Evolutionary conservation across 1,140 invertebrate species (phyloP).

Genomic region (Phymorhynchus buccinoides): DNA sequence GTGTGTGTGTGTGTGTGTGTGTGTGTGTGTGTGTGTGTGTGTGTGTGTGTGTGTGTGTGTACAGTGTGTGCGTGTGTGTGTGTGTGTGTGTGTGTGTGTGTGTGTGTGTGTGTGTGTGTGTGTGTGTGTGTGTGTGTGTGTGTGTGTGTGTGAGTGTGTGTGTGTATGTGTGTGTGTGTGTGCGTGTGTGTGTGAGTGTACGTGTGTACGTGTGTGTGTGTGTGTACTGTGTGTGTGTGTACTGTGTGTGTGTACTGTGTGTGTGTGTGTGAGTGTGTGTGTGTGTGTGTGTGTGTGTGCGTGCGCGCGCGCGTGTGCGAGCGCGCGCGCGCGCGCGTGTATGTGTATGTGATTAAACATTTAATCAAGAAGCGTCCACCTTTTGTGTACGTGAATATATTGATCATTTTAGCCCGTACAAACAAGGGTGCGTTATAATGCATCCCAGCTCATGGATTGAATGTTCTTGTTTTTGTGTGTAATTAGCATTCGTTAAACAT

Average conservation of each 20-base stretch:
- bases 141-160: neutral
- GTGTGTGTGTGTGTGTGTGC: neutral
- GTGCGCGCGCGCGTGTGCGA: neutral
- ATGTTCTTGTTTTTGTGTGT: no score
- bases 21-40: constrained; percentile 16
- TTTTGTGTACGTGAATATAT: neutral
- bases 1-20: neutral
- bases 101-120: neutral
- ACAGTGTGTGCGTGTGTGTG: constrained; percentile 2
- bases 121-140: neutral
- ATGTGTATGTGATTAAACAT: neutral
- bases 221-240: neutral
- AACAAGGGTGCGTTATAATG: no score
- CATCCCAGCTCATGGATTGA: no score
- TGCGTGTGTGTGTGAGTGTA: constrained; percentile 1
- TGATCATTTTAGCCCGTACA: neutral
- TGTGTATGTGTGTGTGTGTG: constrained; percentile 13
- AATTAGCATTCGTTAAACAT: no score
- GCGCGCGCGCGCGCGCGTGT: neutral
- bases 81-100: constrained; percentile 4
- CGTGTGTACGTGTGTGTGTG: neutral
- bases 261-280: neutral
- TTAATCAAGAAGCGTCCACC: neutral
- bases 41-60: neutral
- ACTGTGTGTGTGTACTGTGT: neutral